Conservation (phyloP, 2,113 vertebrate species). For the Scophthalmus maximus region DNA sequence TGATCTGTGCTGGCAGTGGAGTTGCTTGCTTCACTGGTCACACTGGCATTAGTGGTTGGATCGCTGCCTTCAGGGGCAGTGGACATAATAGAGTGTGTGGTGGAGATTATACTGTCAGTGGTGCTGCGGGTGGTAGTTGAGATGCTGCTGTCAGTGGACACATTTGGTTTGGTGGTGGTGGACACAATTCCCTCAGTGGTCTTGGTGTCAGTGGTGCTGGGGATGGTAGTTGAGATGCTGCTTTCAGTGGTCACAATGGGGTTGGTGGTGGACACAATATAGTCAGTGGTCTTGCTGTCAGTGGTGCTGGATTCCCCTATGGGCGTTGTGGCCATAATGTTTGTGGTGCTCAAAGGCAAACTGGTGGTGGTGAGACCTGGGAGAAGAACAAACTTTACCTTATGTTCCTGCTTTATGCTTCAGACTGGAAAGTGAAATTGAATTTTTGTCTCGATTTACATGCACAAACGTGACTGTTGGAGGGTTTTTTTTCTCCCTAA, state of each 20-base stretch:
- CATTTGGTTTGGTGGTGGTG: constrained; percentile 1
- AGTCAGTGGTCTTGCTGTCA: neutral
- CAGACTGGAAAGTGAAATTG: neutral
- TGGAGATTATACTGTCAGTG: neutral
- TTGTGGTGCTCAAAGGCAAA: constrained; percentile 62
- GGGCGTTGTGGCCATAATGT: constrained; percentile 9
- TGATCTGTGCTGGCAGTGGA: constrained; percentile 30
- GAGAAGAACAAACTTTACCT: constrained; percentile 64
- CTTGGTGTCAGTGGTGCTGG: constrained; percentile 7
- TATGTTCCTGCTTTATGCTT: neutral
- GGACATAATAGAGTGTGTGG: constrained; percentile 4
- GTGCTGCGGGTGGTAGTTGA: neutral
- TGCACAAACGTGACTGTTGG: neutral
- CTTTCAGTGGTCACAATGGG: constrained; percentile 42
- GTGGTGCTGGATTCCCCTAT: constrained; percentile 21
- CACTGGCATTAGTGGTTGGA: constrained; percentile 20
- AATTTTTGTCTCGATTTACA: neutral
- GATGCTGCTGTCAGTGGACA: neutral
- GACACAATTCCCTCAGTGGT: neutral
- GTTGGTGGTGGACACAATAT: constrained; percentile 4
- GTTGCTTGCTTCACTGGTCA: constrained; percentile 38
- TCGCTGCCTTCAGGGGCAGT: constrained; percentile 19
- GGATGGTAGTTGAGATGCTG: constrained; percentile 14
- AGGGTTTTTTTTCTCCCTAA: no score
- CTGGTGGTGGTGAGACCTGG: constrained; percentile 74